Conservation (phyloP, 2,888 invertebrate species). For the Sisyra nigra region DNA sequence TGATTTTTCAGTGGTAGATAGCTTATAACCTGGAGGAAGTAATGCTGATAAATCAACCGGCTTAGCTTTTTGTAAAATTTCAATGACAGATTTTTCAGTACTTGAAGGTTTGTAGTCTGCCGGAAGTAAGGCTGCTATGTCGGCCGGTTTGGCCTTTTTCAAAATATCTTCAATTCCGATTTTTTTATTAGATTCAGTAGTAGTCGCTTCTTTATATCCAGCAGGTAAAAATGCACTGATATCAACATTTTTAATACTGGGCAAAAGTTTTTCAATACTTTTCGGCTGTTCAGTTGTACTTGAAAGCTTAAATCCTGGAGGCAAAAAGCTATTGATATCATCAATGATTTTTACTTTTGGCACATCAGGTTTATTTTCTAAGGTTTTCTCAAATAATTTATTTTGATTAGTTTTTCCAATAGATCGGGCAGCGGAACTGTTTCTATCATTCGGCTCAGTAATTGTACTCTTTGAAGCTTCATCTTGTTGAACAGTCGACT, state of each 20-base stretch:
- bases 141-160: slow-evolving; percentile 20
- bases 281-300: slow-evolving; percentile 25
- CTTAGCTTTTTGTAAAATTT: slow-evolving; percentile 17
- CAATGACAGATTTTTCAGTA: slow-evolving; percentile 13
- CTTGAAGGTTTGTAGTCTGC: slow-evolving; percentile 31
- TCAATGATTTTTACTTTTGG: slow-evolving; percentile 30
- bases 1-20: slow-evolving; percentile 23
- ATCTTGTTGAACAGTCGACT: slow-evolving; percentile 19
- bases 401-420: slow-evolving; percentile 39
- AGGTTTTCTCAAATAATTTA: slow-evolving; percentile 26
- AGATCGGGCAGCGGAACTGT: slow-evolving; percentile 32
- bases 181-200: slow-evolving; percentile 1
- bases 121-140: slow-evolving; percentile 46
- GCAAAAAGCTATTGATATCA: slow-evolving; percentile 40
- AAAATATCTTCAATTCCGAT: slow-evolving; percentile 8
- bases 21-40: slow-evolving; percentile 28
- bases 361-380: neutral
- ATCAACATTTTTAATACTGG: slow-evolving; percentile 25
- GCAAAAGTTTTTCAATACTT: slow-evolving; percentile 13
- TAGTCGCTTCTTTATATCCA: slow-evolving; percentile 29
- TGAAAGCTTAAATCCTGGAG: slow-evolving; percentile 45
- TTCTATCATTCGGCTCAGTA: slow-evolving; percentile 17
- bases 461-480: slow-evolving; percentile 18
- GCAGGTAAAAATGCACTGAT: slow-evolving; percentile 44
- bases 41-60: slow-evolving; percentile 22